Evolutionary conservation across 2,113 vertebrate species (phyloP), one percentile per base, ranked within the genome.

Genomic region (Coptodon bakossiorum): DNA sequence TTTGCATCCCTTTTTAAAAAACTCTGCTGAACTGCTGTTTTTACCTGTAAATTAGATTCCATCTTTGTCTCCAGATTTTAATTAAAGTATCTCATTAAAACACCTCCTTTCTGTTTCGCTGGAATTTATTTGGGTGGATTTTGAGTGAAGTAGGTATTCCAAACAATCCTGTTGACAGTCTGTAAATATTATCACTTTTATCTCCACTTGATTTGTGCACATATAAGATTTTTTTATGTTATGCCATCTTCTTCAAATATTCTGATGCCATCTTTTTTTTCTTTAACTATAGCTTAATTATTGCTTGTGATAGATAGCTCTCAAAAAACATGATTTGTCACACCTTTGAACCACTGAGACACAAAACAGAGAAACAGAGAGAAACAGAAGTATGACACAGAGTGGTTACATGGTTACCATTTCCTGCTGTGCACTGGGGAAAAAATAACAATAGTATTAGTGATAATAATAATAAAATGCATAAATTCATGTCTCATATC

Each of bases 31-130:
- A 29, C 43, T 76, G 14, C 43, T 48, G 24, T 48, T 76, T 54
- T 66, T 84, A 86, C 88, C 63, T 90, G 91, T 91, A 90, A 91
- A 91, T 93, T 88, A 90, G 84, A 88, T 85, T 73, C 9, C 48
- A 81, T 91, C 85, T 89, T 57, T 61, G 80, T 87, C 80, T 90
- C 59, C 11, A 84, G 59, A 86, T 45, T 90, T 90, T 86, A 91
- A 93, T 90, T 89, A 90, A 59, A 11, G 82, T 38, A 9, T 31
- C 56, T 66, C 50, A 36, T 80, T 85, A 83, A 86, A 71, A 7
- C 5, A 19, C n/a, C 45, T 27, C 0, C 85, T 82, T 31, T 84
- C 27, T 81, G 53, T 86, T 91, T 84, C 24, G 13, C 57, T 53
- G 19, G 54, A 17, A 76, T 89, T 76, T 85, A 11, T 73, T 86